Evolutionary conservation across 2,113 vertebrate species (phyloP).

Genomic region (Trematomus loennbergii): DNA sequence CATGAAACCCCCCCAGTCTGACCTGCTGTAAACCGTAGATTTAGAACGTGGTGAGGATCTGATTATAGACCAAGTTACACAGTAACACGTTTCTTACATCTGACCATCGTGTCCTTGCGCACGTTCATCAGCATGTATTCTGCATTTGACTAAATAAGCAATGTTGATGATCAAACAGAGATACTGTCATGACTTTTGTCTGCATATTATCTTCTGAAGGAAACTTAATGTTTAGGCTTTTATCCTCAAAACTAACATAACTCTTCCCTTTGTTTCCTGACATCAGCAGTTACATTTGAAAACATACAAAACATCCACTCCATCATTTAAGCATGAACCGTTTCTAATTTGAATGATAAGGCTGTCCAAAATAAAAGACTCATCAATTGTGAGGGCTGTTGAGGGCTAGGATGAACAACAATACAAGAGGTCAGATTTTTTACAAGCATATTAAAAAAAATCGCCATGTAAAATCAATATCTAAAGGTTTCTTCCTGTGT

Average conservation of each 20-base stretch:
- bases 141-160: slow-evolving; percentile 4
- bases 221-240: slow-evolving; percentile 52
- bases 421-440: slow-evolving; percentile 36
- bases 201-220: slow-evolving; percentile 34
- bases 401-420: neutral
- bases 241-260: slow-evolving; percentile 36
- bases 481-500: slow-evolving; percentile 39
- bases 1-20: slow-evolving; percentile 43
- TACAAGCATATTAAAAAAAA: slow-evolving; percentile 22
- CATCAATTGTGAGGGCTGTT: neutral
- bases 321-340: slow-evolving; percentile 24
- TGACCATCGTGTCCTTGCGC: slow-evolving; percentile 2
- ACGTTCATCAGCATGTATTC: slow-evolving; percentile 8
- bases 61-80: slow-evolving; percentile 15
- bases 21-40: slow-evolving; percentile 50
- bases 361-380: slow-evolving; percentile 18
- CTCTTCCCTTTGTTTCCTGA: slow-evolving; percentile 45
- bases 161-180: slow-evolving; percentile 27
- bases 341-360: slow-evolving; percentile 32
- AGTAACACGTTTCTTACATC: neutral
- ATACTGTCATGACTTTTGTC: slow-evolving; percentile 35
- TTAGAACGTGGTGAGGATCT: slow-evolving; percentile 20
- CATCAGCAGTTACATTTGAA: slow-evolving; percentile 49
- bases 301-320: slow-evolving; percentile 55
- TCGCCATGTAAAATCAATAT: slow-evolving; percentile 46